Evolutionary conservation across 1,140 invertebrate genomes (phyloP).

Genomic region (Anagrus nilaparvatae): DNA sequence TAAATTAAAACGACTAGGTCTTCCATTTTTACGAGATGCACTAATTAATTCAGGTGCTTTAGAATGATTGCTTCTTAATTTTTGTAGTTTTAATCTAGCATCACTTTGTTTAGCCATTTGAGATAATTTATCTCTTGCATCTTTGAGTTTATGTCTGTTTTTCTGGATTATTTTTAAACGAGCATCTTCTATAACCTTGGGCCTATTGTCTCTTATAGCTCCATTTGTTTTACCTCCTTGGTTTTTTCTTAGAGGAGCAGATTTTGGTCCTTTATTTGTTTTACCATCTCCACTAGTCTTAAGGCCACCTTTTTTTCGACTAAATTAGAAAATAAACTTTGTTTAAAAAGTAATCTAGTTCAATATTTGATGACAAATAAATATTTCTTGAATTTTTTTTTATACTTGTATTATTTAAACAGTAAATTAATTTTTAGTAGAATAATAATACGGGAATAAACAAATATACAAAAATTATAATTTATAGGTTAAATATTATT

Average conservation of each 20-base stretch:
- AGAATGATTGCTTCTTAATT: constrained; percentile 34
- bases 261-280: constrained; percentile 6
- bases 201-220: constrained; percentile 15
- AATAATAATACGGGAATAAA: background rate
- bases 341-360: too few relatives aligned
- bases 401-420: too few relatives aligned
- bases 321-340: too few relatives aligned
- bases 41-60: constrained; percentile 27
- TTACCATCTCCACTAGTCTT: constrained; percentile 10
- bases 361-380: too few relatives aligned
- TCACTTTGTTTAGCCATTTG: constrained; percentile 56
- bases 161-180: constrained; percentile 59
- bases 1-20: constrained; percentile 43
- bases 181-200: constrained; percentile 46
- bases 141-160: constrained; percentile 51
- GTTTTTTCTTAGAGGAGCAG: constrained; percentile 15
- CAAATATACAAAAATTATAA: background rate
- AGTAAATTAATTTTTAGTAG: too few relatives aligned
- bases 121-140: constrained; percentile 59
- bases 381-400: too few relatives aligned
- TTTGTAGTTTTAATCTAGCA: constrained; percentile 50
- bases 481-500: background rate
- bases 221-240: constrained; percentile 22
- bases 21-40: constrained; percentile 42
- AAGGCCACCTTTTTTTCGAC: constrained; percentile 8